A percentile compares a stretch with the other conserved stretches of the same genome.
Evolutionary conservation across 2,888 invertebrate genomes (phyloP).

Genomic region (Rugalucina vietnamica): DNA sequence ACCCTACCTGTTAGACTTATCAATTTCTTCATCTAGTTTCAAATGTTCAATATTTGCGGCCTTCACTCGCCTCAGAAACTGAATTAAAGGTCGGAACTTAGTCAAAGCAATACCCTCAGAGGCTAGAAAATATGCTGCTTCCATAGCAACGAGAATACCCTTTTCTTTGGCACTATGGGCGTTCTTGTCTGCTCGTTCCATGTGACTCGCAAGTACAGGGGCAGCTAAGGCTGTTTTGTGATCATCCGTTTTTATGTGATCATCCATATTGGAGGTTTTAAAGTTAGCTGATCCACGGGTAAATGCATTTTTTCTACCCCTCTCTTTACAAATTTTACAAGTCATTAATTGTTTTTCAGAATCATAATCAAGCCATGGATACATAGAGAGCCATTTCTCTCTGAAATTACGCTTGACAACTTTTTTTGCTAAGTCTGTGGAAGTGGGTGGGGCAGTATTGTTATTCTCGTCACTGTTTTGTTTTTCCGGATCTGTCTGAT

Average conservation of each 20-base stretch:
- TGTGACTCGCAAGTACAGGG: background rate
- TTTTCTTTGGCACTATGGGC: background rate
- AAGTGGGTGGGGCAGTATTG: too few relatives aligned
- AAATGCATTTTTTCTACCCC: background rate
- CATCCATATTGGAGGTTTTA: background rate
- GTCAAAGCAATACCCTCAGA: background rate
- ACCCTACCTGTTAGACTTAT: too few relatives aligned
- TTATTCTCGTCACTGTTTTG: too few relatives aligned
- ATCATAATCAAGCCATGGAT: background rate
- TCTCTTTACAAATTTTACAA: background rate
- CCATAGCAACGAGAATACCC: background rate
- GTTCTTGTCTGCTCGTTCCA: background rate
- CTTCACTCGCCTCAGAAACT: background rate
- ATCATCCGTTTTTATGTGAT: background rate
- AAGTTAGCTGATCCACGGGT: background rate
- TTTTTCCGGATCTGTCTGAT: too few relatives aligned
- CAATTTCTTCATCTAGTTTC: background rate
- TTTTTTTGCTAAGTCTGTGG: too few relatives aligned
- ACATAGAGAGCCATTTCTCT: too few relatives aligned
- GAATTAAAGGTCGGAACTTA: background rate
- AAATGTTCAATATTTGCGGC: background rate
- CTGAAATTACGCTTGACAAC: too few relatives aligned
- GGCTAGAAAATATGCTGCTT: background rate
- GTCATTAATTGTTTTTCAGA: background rate
- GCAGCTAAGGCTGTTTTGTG: background rate